phyloP scores from a whole-genome alignment of 2,888 invertebrate species.

The Tillus elongatus region DNA sequence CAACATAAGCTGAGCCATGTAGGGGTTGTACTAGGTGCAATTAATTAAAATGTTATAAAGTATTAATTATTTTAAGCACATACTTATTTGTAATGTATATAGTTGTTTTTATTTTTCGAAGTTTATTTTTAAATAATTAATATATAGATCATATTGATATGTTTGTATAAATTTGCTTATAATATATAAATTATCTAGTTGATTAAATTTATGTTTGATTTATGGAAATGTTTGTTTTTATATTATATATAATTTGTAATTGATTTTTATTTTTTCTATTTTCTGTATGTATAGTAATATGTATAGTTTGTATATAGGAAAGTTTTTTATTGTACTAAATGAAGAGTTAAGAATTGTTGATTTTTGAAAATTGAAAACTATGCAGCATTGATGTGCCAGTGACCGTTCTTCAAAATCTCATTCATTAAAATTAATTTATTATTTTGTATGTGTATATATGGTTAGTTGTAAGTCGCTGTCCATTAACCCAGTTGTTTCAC shows the following conservation, averaged over 20 bases:
- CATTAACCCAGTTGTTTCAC: background rate
- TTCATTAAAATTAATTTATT: no score
- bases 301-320: conserved; percentile 28
- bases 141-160: conserved; percentile 15
- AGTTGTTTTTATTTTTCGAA: conserved; percentile 34
- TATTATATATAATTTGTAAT: conserved; percentile 24
- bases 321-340: conserved; percentile 23
- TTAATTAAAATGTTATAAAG: conserved; percentile 19
- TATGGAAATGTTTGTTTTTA: conserved; percentile 11
- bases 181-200: conserved; percentile 14
- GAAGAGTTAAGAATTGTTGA: conserved; percentile 27
- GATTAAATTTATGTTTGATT: background rate
- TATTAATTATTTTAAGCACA: conserved; percentile 19
- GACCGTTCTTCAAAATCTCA: conserved; percentile 9
- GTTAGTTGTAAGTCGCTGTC: no score
- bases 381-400: conserved; percentile 20
- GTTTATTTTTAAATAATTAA: conserved; percentile 32
- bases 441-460: no score
- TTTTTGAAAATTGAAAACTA: conserved; percentile 19
- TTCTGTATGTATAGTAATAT: conserved; percentile 25
- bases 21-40: conserved; percentile 19
- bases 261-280: conserved; percentile 18
- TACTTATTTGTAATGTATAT: no score
- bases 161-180: conserved; percentile 15
- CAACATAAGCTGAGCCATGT: conserved; percentile 24